A percentile compares a stretch with the other conserved stretches of the same genome.
These are phyloP conservation scores for Exaiptasia diaphana DNA, from an alignment of 64 coral and sea anemone species.

Conservation along the genomic window DNA sequence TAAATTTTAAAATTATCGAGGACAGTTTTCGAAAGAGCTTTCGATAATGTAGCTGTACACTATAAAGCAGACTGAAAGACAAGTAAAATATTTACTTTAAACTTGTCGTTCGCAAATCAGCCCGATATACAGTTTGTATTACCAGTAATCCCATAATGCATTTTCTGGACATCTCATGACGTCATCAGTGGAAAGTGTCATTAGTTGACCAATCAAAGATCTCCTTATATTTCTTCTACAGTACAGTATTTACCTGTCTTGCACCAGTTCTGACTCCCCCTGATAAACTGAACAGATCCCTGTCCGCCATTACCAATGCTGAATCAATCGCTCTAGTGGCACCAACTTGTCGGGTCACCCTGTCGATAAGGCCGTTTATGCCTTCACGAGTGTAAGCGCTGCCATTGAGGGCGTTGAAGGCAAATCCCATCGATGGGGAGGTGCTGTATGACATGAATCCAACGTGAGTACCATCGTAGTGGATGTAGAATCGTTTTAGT, in stretches of 20 bases:
- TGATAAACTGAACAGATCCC: constrained; percentile 24
- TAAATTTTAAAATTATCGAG: too few species aligned
- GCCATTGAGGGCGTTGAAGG: constrained; percentile 36
- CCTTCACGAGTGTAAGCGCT: not conserved
- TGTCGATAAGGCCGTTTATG: constrained; percentile 22
- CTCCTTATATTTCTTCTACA: too few species aligned
- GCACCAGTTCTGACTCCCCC: constrained; percentile 46
- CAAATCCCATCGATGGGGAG: constrained; percentile 36
- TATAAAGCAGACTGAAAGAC: too few species aligned
- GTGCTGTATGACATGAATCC: constrained; percentile 62
- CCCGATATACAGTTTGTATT: too few species aligned
- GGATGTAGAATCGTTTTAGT: constrained; percentile 42
- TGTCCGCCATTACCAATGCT: constrained; percentile 46
- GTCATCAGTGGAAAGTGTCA: too few species aligned
- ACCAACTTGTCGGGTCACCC: constrained; percentile 4
- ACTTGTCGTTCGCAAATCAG: too few species aligned
- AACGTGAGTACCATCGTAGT: constrained; percentile 40
- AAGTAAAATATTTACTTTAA: too few species aligned
- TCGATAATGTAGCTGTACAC: too few species aligned
- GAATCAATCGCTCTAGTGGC: constrained; percentile 35
- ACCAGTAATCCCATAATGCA: too few species aligned
- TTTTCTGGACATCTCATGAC: too few species aligned
- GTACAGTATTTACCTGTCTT: constrained; percentile 74
- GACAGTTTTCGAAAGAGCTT: too few species aligned
- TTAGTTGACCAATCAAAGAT: too few species aligned